Evolutionary conservation across 2,113 vertebrate genomes (phyloP).

Genomic region (Alectura lathami): DNA sequence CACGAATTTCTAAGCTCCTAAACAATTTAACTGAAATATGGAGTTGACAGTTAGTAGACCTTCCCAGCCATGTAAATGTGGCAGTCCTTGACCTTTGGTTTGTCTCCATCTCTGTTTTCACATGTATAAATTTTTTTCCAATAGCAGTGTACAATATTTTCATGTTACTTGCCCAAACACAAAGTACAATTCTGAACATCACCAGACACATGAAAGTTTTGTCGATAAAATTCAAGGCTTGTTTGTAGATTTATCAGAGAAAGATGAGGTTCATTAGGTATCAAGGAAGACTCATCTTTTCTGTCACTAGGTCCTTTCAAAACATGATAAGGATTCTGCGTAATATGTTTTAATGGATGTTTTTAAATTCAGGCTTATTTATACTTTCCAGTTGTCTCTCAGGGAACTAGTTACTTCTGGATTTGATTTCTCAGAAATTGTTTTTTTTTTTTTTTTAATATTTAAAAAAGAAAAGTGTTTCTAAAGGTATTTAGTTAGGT

Average conservation of each 20-base stretch:
- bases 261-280: neutral
- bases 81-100: neutral
- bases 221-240: neutral
- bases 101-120: neutral
- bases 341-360: neutral
- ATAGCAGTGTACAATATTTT: constrained; percentile 43
- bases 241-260: neutral
- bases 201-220: neutral
- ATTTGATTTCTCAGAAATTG: neutral
- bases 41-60: constrained; percentile 41
- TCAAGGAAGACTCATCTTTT: neutral
- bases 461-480: neutral
- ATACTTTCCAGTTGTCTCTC: neutral
- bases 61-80: constrained; percentile 17
- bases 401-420: neutral
- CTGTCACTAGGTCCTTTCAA: neutral
- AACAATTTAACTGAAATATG: constrained; percentile 55
- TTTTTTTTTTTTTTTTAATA: neutral
- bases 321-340: neutral
- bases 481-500: neutral
- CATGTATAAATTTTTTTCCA: neutral
- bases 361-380: neutral
- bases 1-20: constrained; percentile 44
- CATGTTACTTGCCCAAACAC: neutral
- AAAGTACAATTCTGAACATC: neutral